These are phyloP conservation scores for Zaprionus ghesquierei DNA, from an alignment of 1,140 invertebrate species.

Conservation along the genomic window DNA sequence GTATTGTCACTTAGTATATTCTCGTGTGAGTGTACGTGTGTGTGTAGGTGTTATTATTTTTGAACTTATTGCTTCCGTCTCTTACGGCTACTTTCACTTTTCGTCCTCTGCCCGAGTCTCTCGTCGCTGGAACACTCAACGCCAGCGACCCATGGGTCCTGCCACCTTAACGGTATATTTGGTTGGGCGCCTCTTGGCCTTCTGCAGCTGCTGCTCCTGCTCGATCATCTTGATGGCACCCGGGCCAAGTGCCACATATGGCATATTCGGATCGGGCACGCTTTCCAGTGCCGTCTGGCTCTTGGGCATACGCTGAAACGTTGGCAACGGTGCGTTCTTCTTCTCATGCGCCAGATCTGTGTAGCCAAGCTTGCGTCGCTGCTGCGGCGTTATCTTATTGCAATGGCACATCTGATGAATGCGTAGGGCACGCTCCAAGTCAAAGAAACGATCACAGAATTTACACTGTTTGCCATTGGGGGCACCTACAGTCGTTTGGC, in stretches of 20 bases:
- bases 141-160: constrained; percentile 47
- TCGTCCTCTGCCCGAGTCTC: background rate
- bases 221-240: constrained; percentile 22
- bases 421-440: constrained; percentile 61
- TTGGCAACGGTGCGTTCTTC: constrained; percentile 60
- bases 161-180: constrained; percentile 28
- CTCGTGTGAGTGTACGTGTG: background rate
- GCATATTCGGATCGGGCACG: constrained; percentile 24
- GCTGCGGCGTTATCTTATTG: constrained; percentile 62
- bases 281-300: background rate
- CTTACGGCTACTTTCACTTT: background rate
- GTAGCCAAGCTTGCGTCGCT: constrained; percentile 57
- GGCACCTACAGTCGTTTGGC: constrained; percentile 3
- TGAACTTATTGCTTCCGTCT: background rate
- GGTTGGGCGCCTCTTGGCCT: constrained; percentile 13
- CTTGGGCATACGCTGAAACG: constrained; percentile 23
- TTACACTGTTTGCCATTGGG: constrained; percentile 41
- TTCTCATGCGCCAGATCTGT: constrained; percentile 66
- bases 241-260: constrained; percentile 26
- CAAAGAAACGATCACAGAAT: constrained; percentile 62
- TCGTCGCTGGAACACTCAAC: background rate
- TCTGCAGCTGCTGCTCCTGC: constrained; percentile 28
- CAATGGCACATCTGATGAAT: constrained; percentile 64
- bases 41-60: background rate
- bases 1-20: background rate